Percentiles rank a stretch among this genome's conserved stretches.
These are phyloP conservation scores for Anguilla rostrata DNA, from an alignment of 2,113 vertebrate genomes.

Conservation along the genomic window DNA sequence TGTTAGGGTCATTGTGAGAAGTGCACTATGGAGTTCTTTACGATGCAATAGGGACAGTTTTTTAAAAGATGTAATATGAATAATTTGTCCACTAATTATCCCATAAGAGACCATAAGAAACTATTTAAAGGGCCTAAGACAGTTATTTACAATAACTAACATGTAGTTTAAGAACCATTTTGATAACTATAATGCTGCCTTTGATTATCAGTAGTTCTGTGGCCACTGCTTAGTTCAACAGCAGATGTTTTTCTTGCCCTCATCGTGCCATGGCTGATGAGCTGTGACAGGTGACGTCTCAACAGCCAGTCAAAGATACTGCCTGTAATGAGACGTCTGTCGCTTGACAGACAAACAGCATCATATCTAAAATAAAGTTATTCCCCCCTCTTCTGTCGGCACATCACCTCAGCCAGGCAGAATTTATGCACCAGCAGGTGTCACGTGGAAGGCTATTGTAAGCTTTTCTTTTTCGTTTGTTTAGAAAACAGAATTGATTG, in stretches of 20 bases:
- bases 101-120: too few species aligned
- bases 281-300: constrained; percentile 68
- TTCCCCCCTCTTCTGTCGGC: constrained; percentile 43
- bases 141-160: too few species aligned
- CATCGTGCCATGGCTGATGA: constrained; percentile 62
- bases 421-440: constrained; percentile 38
- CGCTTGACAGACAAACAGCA: constrained; percentile 69
- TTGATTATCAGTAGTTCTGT: constrained; percentile 46
- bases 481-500: constrained; percentile 1
- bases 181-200: constrained; percentile 24
- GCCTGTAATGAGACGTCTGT: constrained; percentile 65
- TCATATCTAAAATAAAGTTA: constrained; percentile 66
- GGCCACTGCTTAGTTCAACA: constrained; percentile 48
- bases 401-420: constrained; percentile 43
- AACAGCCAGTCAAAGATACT: constrained; percentile 67
- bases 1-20: not conserved
- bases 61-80: too few species aligned
- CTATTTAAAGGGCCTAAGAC: too few species aligned
- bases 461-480: constrained; percentile 7
- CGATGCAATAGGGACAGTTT: too few species aligned
- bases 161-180: too few species aligned
- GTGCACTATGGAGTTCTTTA: not conserved
- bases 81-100: too few species aligned
- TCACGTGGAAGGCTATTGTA: constrained; percentile 43
- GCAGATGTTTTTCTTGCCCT: constrained; percentile 65